Base-by-base conservation (phyloP, 2,113 vertebrate genomes). In the Bothrops jararaca region DNA sequence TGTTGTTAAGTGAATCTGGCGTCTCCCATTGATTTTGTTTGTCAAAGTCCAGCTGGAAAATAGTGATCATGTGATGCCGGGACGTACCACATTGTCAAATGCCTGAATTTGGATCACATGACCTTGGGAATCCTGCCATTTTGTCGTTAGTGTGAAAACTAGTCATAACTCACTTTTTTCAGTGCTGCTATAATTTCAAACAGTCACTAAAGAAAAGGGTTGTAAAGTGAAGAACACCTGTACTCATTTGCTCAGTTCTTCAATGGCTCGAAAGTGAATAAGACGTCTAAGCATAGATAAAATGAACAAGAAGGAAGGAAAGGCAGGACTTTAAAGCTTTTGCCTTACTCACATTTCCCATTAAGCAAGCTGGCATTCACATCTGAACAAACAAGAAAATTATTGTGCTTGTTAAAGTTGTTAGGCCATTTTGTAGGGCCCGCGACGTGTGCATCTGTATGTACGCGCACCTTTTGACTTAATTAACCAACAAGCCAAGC, bases 401-500 rank as follows among this genome's bases (percentile, higher is more conserved):
- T 60, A 24, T 64, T 89, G 29, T 29, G 45, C 48, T n/a, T 34
- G 56, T 53, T 86, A 45, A 85, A 93, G 87, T 90, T 60, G 89
- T 95, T 86, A 86, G 74, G 54, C 74, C 53, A 22, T 53, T 8
- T 92, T 92, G 92, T 0, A 95, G 57, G 90, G 48, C 74, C 87
- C 58, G 45, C 0, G 0, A 52, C 90, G 6, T 29, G 74, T 50
- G 90, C 88, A 91, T 50, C 92, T 96, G 93, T 96, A 96, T 90
- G 94, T 42, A 80, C 1, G 74, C 3, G 74, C 34, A 80, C 88
- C 92, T 95, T 96, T 96, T 95, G 96, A 94, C 95, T 94, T 96
- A 97, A 97, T 97, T 97, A 97, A 94, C 91, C 94, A 96, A 93
- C 94, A 94, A 96, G 95, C 89, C 95, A 95, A 95, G 90, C 95